Percentiles rank a stretch among this genome's conserved stretches.
phyloP scores from a whole-genome alignment of 2,113 vertebrate genomes.

The Cyprichromis sp. region DNA sequence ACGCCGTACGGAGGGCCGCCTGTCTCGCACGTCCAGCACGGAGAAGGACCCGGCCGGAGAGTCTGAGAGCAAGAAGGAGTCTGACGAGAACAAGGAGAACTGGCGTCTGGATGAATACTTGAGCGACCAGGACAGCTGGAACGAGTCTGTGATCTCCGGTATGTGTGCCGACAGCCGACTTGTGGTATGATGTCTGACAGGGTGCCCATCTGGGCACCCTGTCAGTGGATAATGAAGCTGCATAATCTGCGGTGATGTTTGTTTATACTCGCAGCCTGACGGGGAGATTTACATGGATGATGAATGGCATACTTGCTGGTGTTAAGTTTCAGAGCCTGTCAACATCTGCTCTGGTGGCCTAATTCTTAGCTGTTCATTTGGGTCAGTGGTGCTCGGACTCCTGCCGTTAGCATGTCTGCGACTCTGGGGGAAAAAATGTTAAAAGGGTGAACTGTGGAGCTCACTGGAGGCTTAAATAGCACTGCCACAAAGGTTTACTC shows the following conservation, averaged over 20 bases:
- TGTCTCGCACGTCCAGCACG: conserved; percentile 77
- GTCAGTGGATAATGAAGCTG: neutral
- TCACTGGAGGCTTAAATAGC: neutral
- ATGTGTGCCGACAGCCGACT: conserved; percentile 21
- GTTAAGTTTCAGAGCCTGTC: conserved; percentile 17
- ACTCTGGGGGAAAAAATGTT: neutral
- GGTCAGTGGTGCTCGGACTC: conserved; percentile 16
- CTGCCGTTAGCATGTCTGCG: neutral
- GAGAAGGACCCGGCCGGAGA: conserved; percentile 72
- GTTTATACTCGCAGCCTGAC: neutral
- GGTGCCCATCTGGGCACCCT: neutral
- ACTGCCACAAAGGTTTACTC: neutral
- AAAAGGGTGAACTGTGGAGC: neutral
- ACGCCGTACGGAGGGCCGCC: conserved; percentile 78
- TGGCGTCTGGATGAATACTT: conserved; percentile 78
- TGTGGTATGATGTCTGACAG: neutral
- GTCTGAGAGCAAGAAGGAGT: conserved; percentile 77
- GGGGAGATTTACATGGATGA: neutral
- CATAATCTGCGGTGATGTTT: conserved; percentile 28
- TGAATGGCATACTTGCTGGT: neutral
- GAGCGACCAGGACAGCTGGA: conserved; percentile 85
- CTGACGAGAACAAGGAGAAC: conserved; percentile 96
- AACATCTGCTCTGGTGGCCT: conserved; percentile 58
- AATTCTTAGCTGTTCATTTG: conserved; percentile 39
- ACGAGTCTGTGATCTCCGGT: conserved; percentile 93